Conservation (phyloP, 1,140 invertebrate species). For the Achatina immaculata region DNA sequence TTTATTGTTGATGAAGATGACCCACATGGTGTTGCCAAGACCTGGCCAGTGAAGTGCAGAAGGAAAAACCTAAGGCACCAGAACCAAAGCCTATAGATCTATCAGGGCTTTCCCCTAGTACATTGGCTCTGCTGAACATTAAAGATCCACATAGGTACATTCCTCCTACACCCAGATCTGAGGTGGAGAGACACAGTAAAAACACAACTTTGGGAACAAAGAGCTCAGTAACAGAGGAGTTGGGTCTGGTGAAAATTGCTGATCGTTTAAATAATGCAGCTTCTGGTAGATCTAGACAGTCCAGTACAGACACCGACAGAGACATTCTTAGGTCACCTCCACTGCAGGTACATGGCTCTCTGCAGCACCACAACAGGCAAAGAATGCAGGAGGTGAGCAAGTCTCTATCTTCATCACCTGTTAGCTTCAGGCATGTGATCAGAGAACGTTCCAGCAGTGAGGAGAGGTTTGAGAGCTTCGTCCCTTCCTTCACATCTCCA, state of each 20-base stretch:
- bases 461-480: neutral
- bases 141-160: conserved; percentile 50
- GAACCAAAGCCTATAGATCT: conserved; percentile 42
- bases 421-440: neutral
- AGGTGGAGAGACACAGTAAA: neutral
- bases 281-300: conserved; percentile 34
- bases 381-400: neutral
- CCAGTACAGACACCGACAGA: neutral
- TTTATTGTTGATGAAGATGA: conserved; percentile 13
- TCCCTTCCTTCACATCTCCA: neutral
- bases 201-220: neutral
- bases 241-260: conserved; percentile 57
- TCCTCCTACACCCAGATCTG: neutral
- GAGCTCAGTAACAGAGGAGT: neutral
- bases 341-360: neutral
- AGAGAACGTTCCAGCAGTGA: conserved; percentile 23
- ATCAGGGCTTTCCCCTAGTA: conserved; percentile 58
- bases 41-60: neutral
- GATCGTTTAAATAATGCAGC: conserved; percentile 65
- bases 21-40: neutral
- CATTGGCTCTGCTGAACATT: conserved; percentile 59
- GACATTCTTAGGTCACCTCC: neutral
- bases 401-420: conserved; percentile 25
- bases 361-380: neutral
- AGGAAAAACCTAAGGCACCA: neutral